Base-by-base conservation (phyloP, 2,797 vertebrate genomes). In the Setipinna tenuifilis region DNA sequence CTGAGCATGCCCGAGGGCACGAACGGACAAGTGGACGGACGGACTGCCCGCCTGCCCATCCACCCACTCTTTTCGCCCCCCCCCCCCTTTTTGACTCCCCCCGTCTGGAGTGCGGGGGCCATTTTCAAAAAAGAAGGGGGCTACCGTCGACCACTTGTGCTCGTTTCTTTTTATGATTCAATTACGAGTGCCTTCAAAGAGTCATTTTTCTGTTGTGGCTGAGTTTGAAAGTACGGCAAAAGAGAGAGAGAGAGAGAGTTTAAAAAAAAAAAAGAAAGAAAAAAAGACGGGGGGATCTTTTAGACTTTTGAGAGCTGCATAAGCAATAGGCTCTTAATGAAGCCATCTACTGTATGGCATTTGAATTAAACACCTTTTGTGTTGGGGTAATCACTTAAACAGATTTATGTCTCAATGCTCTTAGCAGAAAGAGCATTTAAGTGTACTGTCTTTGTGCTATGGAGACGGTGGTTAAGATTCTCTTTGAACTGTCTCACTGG, bases 231-330 rank as follows among this genome's bases (percentile, higher is more conserved):
- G 50, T 54, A 7, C 50, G 9, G 50, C 50, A 54, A 54, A 54
- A 54, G 50, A 54, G 50, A 54, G 50, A 54, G 14, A 54, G 50
- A 54, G 46, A 48, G 46, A 48, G 46, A 48, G 3, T 48, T 48
- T 48, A 48, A 48, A 10, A 48, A 17, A 75, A 75, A 75, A 9
- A 41, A 14, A 0, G 83, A 82, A 59, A 17, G 7, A 87, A 81
- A 61, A 48, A 84, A 87, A 86, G 86, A 89, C 88, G 89, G 92
- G 93, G 93, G 92, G 92, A 93, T 90, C 91, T 89, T 92, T 86
- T 75, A 87, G 90, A 90, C 89, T 86, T 85, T 41, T 84, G 89
- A 92, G 89, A 90, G 90, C 90, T 88, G 89, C 89, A 83, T 91
- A 89, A 88, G 90, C 89, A 90, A 92, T 92, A 91, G 92, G 92